These are phyloP conservation scores for Prionace glauca DNA, from an alignment of 2,797 vertebrate species.

Conservation along the genomic window DNA sequence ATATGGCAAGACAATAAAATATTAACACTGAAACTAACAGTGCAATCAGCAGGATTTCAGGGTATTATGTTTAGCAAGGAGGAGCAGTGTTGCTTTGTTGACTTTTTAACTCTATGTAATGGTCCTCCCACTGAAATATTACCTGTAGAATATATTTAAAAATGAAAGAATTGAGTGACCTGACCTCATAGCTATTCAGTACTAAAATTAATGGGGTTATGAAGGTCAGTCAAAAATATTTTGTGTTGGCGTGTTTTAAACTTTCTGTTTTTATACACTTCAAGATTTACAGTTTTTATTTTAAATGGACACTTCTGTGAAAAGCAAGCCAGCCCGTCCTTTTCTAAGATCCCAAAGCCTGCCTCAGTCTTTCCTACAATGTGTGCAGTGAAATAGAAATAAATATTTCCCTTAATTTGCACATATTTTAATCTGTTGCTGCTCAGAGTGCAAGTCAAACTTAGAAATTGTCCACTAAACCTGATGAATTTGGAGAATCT, in stretches of 20 bases:
- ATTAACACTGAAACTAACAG: slow-evolving; percentile 2
- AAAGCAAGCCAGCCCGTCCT: not conserved
- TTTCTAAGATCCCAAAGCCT: not conserved
- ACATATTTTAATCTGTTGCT: not conserved
- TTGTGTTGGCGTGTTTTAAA: not conserved
- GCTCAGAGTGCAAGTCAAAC: not conserved
- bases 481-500: not conserved
- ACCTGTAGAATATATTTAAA: not conserved
- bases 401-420: not conserved
- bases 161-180: not conserved
- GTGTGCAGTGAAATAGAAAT: not conserved
- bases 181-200: not conserved
- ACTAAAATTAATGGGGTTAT: not conserved
- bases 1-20: not conserved
- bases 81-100: not conserved
- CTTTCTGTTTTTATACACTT: not conserved
- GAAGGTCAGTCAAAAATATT: not conserved
- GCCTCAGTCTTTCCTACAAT: not conserved
- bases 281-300: not conserved
- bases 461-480: not conserved
- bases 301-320: not conserved
- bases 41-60: not conserved
- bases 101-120: slow-evolving; percentile 17
- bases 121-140: slow-evolving; percentile 5
- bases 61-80: not conserved